Base-by-base conservation (phyloP, 2,113 vertebrate genomes). In the Chauna torquata region DNA sequence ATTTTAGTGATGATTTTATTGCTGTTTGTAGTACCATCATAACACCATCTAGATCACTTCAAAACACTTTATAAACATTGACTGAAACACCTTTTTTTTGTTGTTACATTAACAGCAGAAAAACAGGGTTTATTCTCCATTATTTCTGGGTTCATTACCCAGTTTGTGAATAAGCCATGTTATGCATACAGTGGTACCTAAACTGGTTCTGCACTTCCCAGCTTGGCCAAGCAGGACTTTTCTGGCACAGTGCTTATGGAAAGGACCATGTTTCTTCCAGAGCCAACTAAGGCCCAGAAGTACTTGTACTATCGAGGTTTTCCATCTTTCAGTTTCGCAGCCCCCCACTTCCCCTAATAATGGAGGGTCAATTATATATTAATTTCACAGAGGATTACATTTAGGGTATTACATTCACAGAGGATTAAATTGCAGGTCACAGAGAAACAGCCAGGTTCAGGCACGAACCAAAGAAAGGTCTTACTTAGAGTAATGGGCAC, bases 241-340 rank as follows among this genome's bases (percentile, higher is more conserved):
- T 59, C 62, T 1, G 3, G 30, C 34, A 68, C 34, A 54, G 17
- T 0, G 1, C 4, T 57, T 38, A 6, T 0, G 0, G 50, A 55
- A 62, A 58, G 20, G 50, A 54, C 27, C 19, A 19, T 30, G 49
- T 52, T 54, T 54, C 70, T 54, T 54, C 49, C 19, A 40, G 36
- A 27, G 36, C 68, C 50, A 78, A 6, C 18, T 15, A 20, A 70
- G 69, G 23, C n/a, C 25, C 65, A 45, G 24, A 72, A 57, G 16
- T 76, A 54, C 8, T 76, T 19, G 4, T 3, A 0, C 71, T 82
- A 71, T 49, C 69, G 44, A 71, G 12, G 16, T 65, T 94, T 92
- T 85, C n/a, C 3, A 7, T 74, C 18, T 75, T 91, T 47, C 45
- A 16, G 8, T 49, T 86, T 61, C 74, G 61, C 20, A 58, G 2